Percentiles rank a stretch among this genome's conserved stretches.
phyloP scores from a whole-genome alignment of 2,113 vertebrate genomes.

The Turnix velox region DNA sequence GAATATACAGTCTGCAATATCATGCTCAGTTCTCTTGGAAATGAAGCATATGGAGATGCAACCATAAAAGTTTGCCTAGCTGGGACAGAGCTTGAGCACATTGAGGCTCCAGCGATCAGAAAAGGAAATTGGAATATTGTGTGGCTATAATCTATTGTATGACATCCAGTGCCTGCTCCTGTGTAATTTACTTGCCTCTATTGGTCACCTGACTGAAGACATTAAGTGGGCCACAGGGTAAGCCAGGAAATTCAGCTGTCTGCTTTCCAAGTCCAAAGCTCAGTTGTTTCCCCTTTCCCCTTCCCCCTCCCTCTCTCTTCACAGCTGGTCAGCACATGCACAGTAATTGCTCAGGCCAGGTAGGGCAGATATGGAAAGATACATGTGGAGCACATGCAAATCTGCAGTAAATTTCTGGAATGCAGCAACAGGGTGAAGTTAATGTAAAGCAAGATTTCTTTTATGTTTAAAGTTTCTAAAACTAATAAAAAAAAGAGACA shows the following conservation, averaged over 20 bases:
- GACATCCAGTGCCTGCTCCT: constrained; percentile 25
- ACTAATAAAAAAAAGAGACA: constrained; percentile 47
- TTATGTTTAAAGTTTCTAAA: constrained; percentile 49
- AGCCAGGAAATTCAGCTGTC: constrained; percentile 54
- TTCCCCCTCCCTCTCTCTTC: background rate
- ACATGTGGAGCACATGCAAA: constrained; percentile 29
- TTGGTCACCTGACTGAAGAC: constrained; percentile 47
- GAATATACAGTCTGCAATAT: background rate
- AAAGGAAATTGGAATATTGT: constrained; percentile 19
- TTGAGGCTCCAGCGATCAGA: background rate
- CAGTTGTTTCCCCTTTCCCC: constrained; percentile 17
- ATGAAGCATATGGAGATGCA: background rate
- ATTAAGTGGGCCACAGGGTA: constrained; percentile 52
- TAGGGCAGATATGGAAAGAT: constrained; percentile 28
- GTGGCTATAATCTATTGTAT: constrained; percentile 21
- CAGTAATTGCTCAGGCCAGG: constrained; percentile 26
- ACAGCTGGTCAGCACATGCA: constrained; percentile 63
- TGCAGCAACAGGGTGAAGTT: constrained; percentile 40
- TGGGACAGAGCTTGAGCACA: background rate
- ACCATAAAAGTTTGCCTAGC: background rate
- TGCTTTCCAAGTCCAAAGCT: constrained; percentile 32
- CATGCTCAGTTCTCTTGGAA: background rate
- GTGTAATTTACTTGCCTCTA: constrained; percentile 54
- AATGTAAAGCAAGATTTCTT: constrained; percentile 54
- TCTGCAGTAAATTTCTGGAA: constrained; percentile 41